Conservation (phyloP, 1,140 invertebrate species). For the Lysiphlebus fabarum region DNA sequence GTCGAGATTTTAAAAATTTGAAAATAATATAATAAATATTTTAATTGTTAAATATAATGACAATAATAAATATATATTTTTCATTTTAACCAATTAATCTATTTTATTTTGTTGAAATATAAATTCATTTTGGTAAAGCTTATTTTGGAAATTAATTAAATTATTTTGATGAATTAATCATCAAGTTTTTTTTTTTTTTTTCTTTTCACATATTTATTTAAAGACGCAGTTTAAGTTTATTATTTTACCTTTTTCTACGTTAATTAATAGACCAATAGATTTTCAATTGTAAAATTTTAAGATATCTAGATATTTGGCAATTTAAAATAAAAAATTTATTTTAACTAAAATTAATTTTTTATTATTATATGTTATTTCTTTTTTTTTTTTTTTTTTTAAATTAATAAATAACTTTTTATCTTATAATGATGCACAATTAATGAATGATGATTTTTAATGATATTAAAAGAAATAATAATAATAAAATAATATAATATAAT, state of each 20-base stretch:
- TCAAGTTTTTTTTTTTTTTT: neutral
- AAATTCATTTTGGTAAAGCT: constrained; percentile 22
- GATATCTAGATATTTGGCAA: constrained; percentile 12
- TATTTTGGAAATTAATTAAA: constrained; percentile 13
- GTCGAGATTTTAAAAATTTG: constrained; percentile 15
- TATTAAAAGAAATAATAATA: constrained; percentile 18
- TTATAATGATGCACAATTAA: constrained; percentile 10
- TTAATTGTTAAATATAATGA: constrained; percentile 2
- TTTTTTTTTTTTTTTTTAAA: constrained; percentile 1
- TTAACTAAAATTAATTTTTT: neutral
- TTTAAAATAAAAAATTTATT: neutral
- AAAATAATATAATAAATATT: constrained; percentile 15
- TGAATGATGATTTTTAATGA: constrained; percentile 8
- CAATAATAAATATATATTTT: constrained; percentile 6
- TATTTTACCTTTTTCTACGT: constrained; percentile 1
- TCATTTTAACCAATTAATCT: constrained; percentile 3
- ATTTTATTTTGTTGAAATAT: neutral
- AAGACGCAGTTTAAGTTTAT: neutral
- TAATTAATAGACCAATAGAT: constrained; percentile 19
- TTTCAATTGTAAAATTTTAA: constrained; percentile 1
- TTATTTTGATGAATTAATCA: constrained; percentile 2
- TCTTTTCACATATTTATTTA: too few relatives aligned
- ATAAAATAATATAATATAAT: constrained; percentile 8
- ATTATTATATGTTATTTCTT: constrained; percentile 9
- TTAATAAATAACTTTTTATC: constrained; percentile 2